Evolutionary conservation across 2,113 vertebrate species (phyloP), one percentile per base, ranked within the genome.

Genomic region (Brachyistius frenatus): DNA sequence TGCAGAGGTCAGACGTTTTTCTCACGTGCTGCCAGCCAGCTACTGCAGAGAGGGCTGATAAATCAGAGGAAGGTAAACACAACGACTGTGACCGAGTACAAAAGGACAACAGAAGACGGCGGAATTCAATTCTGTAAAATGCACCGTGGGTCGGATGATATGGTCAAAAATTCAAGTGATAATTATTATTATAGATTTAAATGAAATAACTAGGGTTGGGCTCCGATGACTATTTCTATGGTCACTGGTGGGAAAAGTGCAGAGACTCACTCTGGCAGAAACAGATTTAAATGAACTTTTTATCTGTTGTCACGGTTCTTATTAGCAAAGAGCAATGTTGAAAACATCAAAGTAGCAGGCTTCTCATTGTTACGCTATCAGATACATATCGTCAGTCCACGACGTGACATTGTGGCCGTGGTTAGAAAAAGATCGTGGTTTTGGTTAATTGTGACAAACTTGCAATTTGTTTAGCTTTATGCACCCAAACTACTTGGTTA

Each of bases 21-120:
- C 77, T 90, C 86, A 86, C 83, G 73, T 78, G 56, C 37, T 87
- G 41, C 84, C 88, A 86, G 75, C 65, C 46, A 60, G 73, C 70
- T 78, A 79, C 73, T 67, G 76, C 64, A 46, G 78, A 4, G 16
- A 57, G 31, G 47, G 55, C 49, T 56, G 36, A 90, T 89, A 89
- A 86, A 84, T 84, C 78, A 86, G 78, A 73, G 33, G 39, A 60
- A 23, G 36, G 70, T 83, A 81, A 89, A 88, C 77, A 88, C 66
- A 66, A 33, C 35, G 71, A 73, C 77, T 35, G 72, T n/a, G 71
- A 56, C 56, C 4, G 50, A 76, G 55, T 41, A 63, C 32, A 78
- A 44, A 81, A 76, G 57, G 74, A 50, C 65, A 77, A 81, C 77
- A 85, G 32, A 60, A 80, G 67, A 76, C 54, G 44, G 32, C 73